phyloP scores from a whole-genome alignment of 2,888 invertebrate species.

The Apamea crenata region DNA sequence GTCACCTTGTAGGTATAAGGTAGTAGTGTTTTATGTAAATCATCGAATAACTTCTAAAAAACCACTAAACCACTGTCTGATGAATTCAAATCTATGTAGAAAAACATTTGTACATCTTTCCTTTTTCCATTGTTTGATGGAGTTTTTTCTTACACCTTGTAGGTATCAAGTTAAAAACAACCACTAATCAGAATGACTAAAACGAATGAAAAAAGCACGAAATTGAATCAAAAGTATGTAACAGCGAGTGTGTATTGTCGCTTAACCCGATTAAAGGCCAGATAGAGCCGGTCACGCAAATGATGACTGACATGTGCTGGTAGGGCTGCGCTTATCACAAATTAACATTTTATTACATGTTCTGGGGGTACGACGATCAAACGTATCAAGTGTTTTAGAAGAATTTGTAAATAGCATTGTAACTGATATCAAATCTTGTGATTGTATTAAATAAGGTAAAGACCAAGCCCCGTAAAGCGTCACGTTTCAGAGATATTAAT shows the following conservation, averaged over 20 bases:
- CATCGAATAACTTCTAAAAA: too few species aligned
- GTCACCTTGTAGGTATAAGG: too few species aligned
- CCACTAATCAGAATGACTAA: not conserved
- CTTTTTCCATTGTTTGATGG: not conserved
- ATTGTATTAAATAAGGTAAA: too few species aligned
- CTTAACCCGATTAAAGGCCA: slow-evolving; percentile 82
- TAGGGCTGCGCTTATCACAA: slow-evolving; percentile 64
- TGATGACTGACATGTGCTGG: slow-evolving; percentile 80
- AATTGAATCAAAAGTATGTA: slow-evolving; percentile 71
- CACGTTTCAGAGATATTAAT: too few species aligned
- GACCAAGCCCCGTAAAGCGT: not conserved
- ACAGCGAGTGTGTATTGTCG: slow-evolving; percentile 74
- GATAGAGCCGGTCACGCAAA: slow-evolving; percentile 81
- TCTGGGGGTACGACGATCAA: slow-evolving; percentile 23
- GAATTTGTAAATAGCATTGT: not conserved
- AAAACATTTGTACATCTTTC: too few species aligned
- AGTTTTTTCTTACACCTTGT: not conserved
- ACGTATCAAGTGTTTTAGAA: not conserved
- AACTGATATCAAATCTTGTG: not conserved
- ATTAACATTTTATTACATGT: slow-evolving; percentile 46
- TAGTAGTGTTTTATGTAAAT: too few species aligned
- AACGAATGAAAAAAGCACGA: slow-evolving; percentile 42
- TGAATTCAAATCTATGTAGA: not conserved
- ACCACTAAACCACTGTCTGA: not conserved
- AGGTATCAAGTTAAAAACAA: not conserved